Evolutionary conservation across 2,797 vertebrate species (phyloP).

Genomic region (Etheostoma nigrum): DNA sequence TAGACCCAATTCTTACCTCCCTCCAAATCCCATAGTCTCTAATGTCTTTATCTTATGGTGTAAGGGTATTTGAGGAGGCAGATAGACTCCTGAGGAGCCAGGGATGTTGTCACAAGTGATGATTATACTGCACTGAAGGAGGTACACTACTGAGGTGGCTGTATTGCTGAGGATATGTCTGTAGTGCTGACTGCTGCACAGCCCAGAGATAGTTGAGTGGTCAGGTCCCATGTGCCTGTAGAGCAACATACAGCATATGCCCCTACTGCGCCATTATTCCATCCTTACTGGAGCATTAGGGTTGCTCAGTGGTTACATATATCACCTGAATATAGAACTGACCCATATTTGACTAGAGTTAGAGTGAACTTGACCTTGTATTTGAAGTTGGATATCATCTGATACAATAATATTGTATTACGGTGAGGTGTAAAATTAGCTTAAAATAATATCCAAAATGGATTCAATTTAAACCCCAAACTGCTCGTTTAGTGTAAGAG

Average conservation of each 20-base stretch:
- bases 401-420: slow-evolving; percentile 13
- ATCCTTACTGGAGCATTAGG: slow-evolving; percentile 20
- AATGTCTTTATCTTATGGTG: slow-evolving; percentile 73
- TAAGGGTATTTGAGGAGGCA: slow-evolving; percentile 69
- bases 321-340: slow-evolving; percentile 18
- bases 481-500: slow-evolving; percentile 29
- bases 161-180: slow-evolving; percentile 57
- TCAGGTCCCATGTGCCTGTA: slow-evolving; percentile 71
- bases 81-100: slow-evolving; percentile 60
- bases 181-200: slow-evolving; percentile 76
- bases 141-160: slow-evolving; percentile 56
- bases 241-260: slow-evolving; percentile 58
- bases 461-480: slow-evolving; percentile 27
- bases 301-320: slow-evolving; percentile 22
- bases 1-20: slow-evolving; percentile 41
- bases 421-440: background rate
- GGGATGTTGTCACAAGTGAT: slow-evolving; percentile 72
- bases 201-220: slow-evolving; percentile 68
- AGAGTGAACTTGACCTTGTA: slow-evolving; percentile 8
- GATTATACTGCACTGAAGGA: slow-evolving; percentile 66
- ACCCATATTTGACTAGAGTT: background rate
- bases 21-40: slow-evolving; percentile 72
- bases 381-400: slow-evolving; percentile 6
- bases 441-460: slow-evolving; percentile 30
- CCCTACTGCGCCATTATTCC: slow-evolving; percentile 53